Evolutionary conservation across 2,888 invertebrate genomes (phyloP).

Genomic region (Gonocerus acuteangulatus): DNA sequence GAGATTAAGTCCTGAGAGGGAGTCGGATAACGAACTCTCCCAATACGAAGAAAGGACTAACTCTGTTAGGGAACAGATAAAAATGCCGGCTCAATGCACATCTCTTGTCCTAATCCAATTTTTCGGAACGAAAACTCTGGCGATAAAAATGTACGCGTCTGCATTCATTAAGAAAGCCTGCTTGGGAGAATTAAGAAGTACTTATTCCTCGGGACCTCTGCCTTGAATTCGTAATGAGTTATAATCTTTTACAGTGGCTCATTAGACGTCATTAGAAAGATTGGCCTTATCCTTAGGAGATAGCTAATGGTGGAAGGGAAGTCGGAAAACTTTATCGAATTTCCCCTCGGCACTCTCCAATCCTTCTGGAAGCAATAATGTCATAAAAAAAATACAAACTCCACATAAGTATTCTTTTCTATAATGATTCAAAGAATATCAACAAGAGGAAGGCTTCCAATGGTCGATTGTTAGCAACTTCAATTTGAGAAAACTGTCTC

Average conservation of each 20-base stretch:
- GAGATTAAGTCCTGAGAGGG: not conserved
- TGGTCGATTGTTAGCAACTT: no score
- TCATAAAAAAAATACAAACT: not conserved
- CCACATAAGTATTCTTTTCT: not conserved
- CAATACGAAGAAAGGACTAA: not conserved
- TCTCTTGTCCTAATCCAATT: slow-evolving; percentile 22
- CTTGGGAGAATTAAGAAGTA: slow-evolving; percentile 31
- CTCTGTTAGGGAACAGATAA: slow-evolving; percentile 9
- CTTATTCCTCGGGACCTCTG: slow-evolving; percentile 27
- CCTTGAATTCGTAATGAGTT: slow-evolving; percentile 33
- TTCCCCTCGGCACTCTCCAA: not conserved
- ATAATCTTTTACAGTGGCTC: slow-evolving; percentile 32
- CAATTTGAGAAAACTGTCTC: no score
- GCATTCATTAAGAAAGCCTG: slow-evolving; percentile 27
- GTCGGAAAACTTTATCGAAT: slow-evolving; percentile 1
- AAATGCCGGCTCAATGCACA: not conserved
- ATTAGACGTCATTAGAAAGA: slow-evolving; percentile 33
- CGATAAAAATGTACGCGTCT: slow-evolving; percentile 28
- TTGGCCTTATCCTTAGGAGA: slow-evolving; percentile 24
- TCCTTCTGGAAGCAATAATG: slow-evolving; percentile 4
- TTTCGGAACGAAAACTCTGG: slow-evolving; percentile 25
- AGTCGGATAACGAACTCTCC: slow-evolving; percentile 12
- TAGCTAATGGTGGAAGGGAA: slow-evolving; percentile 5
- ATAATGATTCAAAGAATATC: not conserved
- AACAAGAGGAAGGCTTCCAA: no score